Conservation (phyloP, 2,113 vertebrate genomes). For the Chloropsis hardwickii region DNA sequence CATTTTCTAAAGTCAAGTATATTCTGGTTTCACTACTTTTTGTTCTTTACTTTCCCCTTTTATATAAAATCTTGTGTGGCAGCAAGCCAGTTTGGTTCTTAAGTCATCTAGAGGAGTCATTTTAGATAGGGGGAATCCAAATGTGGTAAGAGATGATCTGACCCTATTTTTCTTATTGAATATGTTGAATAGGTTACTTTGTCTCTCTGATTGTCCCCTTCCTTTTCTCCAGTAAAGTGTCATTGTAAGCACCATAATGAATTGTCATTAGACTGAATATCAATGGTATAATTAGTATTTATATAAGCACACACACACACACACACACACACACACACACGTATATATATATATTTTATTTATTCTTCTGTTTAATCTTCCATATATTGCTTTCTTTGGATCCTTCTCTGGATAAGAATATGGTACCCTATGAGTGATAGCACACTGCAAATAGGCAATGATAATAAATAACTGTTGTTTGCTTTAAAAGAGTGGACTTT, state of each 20-base stretch:
- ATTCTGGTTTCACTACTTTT: not conserved
- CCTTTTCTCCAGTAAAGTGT: not conserved
- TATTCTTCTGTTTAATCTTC: not conserved
- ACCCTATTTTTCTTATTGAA: not conserved
- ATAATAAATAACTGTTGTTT: not conserved
- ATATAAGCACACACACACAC: not conserved
- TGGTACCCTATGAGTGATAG: not conserved
- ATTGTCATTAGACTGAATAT: not conserved
- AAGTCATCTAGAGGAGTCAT: not conserved
- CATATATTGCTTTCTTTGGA: not conserved
- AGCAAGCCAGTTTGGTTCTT: not conserved
- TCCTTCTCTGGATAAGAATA: not conserved
- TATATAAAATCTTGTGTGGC: not conserved
- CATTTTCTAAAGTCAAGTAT: not conserved
- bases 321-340: too few relatives aligned
- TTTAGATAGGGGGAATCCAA: not conserved
- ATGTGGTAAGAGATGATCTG: not conserved
- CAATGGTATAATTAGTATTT: not conserved
- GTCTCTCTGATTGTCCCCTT: not conserved
- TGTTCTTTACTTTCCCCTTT: not conserved
- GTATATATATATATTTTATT: not conserved
- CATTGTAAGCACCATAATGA: not conserved
- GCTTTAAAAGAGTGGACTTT: not conserved
- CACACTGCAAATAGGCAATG: not conserved
- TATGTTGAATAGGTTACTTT: not conserved